These are phyloP conservation scores for Chloroceryle amazona DNA, from an alignment of 2,797 vertebrate genomes.

Conservation along the genomic window DNA sequence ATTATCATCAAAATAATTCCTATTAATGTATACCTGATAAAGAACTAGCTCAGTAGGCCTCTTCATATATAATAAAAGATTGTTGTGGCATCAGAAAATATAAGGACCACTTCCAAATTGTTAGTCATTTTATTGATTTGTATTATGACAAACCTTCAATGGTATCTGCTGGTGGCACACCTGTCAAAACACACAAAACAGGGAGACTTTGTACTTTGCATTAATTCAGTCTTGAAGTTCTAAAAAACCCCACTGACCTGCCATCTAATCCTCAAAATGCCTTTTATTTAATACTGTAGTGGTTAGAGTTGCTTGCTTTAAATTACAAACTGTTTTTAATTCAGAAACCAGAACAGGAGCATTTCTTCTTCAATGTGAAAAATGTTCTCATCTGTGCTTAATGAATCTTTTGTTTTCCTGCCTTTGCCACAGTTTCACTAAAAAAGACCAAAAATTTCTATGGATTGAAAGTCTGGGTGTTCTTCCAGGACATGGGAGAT, in stretches of 20 bases:
- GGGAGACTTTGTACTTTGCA: background rate
- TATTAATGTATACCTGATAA: background rate
- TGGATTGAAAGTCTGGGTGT: background rate
- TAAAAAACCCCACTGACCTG: background rate
- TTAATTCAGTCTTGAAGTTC: background rate
- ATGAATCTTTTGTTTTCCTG: background rate
- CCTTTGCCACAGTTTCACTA: background rate
- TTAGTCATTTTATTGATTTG: background rate
- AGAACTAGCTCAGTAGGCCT: no score
- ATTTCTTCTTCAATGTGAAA: slow-evolving; percentile 49
- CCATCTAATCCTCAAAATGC: background rate
- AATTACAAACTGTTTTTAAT: background rate
- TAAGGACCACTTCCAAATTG: background rate
- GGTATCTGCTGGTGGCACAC: background rate
- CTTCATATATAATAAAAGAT: background rate
- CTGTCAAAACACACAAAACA: background rate
- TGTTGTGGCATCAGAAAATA: background rate
- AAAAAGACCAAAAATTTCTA: background rate
- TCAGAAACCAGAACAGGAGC: background rate
- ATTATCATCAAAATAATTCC: background rate
- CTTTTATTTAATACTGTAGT: background rate
- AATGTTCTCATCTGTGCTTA: slow-evolving; percentile 29
- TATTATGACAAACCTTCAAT: background rate
- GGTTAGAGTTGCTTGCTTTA: background rate
- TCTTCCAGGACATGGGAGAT: background rate